These are phyloP conservation scores for Suricata suricatta DNA, from an alignment of 2,113 vertebrate genomes.

Conservation along the genomic window DNA sequence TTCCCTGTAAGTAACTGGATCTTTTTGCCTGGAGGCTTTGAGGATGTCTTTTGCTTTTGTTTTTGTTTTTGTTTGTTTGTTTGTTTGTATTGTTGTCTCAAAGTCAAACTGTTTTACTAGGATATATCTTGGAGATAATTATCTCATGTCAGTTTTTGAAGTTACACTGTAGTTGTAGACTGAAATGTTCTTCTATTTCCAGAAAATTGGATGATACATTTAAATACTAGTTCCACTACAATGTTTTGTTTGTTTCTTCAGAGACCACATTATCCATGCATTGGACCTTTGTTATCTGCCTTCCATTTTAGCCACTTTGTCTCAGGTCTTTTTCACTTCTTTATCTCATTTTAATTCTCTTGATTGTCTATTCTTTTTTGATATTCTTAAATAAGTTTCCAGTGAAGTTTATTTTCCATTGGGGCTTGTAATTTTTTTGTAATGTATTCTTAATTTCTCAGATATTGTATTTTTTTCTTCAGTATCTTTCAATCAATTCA, in stretches of 20 bases:
- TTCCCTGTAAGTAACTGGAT: not conserved
- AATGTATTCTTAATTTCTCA: slow-evolving; percentile 26
- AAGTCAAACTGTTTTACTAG: slow-evolving; percentile 9
- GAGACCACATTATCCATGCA: not conserved
- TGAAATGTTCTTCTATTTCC: slow-evolving; percentile 11
- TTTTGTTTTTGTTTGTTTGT: not conserved
- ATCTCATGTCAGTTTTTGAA: not conserved
- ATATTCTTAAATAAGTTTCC: not conserved
- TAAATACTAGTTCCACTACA: not conserved
- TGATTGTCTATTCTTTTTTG: not conserved
- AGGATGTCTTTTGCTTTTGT: not conserved
- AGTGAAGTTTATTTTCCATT: not conserved
- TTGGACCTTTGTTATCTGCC: not conserved
- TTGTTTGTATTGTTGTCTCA: not conserved
- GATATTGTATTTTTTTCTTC: not conserved
- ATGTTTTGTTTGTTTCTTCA: not conserved
- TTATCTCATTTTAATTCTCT: not conserved
- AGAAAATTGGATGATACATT: not conserved
- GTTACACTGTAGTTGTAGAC: not conserved
- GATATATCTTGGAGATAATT: not conserved
- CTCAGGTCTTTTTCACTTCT: not conserved
- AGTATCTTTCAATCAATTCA: not conserved
- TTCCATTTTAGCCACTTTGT: not conserved
- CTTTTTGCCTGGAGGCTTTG: not conserved
- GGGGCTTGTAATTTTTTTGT: not conserved